Conservation (phyloP, 2,888 invertebrate species). For the Xestia ashworthii region DNA sequence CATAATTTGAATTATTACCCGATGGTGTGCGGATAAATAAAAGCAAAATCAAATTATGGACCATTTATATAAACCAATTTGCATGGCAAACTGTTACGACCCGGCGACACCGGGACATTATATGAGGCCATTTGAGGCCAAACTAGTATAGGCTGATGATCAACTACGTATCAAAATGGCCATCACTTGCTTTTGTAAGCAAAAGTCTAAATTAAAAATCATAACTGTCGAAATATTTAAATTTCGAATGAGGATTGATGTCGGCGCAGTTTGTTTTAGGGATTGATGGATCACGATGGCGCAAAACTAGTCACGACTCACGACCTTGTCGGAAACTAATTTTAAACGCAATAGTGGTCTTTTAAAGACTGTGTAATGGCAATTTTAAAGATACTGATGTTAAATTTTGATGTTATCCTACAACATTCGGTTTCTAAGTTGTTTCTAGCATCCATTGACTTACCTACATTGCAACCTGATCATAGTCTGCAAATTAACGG, state of each 20-base stretch:
- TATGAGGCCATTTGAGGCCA: constrained; percentile 54
- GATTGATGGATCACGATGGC: constrained; percentile 55
- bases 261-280: constrained; percentile 46
- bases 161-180: constrained; percentile 54
- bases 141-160: constrained; percentile 41
- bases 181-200: constrained; percentile 45
- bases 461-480: not conserved
- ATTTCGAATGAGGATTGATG: constrained; percentile 48
- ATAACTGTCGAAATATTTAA: constrained; percentile 42
- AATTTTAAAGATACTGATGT: constrained; percentile 2
- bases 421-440: not conserved
- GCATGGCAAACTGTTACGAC: constrained; percentile 71
- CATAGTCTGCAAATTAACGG: not conserved
- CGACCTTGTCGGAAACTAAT: constrained; percentile 37
- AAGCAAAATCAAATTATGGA: constrained; percentile 70
- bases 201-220: constrained; percentile 40
- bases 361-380: not conserved
- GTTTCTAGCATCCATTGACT: not conserved
- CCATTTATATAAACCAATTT: constrained; percentile 76
- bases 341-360: constrained; percentile 1
- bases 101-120: constrained; percentile 65
- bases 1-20: constrained; percentile 66
- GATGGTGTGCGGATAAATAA: constrained; percentile 67
- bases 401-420: not conserved
- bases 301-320: constrained; percentile 54